Base-by-base conservation (phyloP, 2,113 vertebrate species). In the Cochlearius cochlearius region DNA sequence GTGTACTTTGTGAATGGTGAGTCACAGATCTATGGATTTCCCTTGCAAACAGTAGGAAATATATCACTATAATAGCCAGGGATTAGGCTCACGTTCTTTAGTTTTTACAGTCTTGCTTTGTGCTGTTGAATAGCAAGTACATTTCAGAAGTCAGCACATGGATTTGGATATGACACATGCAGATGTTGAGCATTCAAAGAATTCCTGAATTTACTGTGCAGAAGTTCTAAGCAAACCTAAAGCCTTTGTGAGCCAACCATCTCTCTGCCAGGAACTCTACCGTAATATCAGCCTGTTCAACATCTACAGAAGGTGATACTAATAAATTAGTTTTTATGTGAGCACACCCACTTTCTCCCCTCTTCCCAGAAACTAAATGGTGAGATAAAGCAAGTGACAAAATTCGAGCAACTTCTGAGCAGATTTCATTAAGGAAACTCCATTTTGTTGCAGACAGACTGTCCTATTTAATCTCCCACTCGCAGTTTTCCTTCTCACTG, bases 401-500 rank as follows among this genome's bases (percentile, higher is more conserved):
- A 66, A 77, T 74, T 76, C 92, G 55, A 90, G 85, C 47, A 77
- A 55, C 74, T 79, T 80, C 45, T 47, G 50, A 83, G 78, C 58
- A 90, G 45, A 62, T 91, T 96, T 95, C 94, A 96, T 95, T 94
- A 95, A 79, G 78, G 49, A 90, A 74, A 90, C 43, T 94, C 90
- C 83, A 74, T 92, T 85, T 86, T 43, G 47, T 64, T 71, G 58
- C 73, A 97, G 91, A 82, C 93, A 95, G 76, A 36, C 52, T 93
- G 76, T 95, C 91, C 86, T 88, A 90, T 58, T 92, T 92, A 92
- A 91, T 76, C 64, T 93, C 85, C 64, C 75, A 83, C 52, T 92
- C 83, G 64, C 49, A 59, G 53, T 85, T 87, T 92, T 88, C 71
- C 89, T 87, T 91, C 79, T 89, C 63, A 8, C 86, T 81, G 83